Evolutionary conservation across 2,113 vertebrate genomes (phyloP).

Genomic region (Lucifuga dentata): DNA sequence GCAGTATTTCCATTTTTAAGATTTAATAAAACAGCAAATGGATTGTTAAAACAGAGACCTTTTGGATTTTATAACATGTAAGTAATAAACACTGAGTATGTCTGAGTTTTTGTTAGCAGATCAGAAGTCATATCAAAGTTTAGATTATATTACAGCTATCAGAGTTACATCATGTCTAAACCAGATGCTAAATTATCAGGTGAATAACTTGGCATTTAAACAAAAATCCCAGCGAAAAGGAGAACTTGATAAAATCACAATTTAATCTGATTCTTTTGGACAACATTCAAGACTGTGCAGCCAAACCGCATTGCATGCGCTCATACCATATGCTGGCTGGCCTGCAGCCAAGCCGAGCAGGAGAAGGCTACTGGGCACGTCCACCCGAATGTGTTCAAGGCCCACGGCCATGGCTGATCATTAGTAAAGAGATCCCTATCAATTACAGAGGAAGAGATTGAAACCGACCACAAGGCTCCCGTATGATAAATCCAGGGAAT

Average conservation of each 20-base stretch:
- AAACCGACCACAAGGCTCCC: conserved; percentile 42
- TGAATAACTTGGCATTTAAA: conserved; percentile 35
- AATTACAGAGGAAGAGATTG: conserved; percentile 59
- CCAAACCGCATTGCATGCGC: conserved; percentile 44
- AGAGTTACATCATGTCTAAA: conserved; percentile 1
- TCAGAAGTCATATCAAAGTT: too few relatives aligned
- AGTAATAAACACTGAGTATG: too few relatives aligned
- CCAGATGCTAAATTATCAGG: conserved; percentile 45
- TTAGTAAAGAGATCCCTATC: conserved; percentile 73
- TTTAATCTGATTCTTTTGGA: conserved; percentile 67
- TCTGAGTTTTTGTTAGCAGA: too few relatives aligned
- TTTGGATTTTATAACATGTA: too few relatives aligned
- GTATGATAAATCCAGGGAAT: conserved; percentile 33
- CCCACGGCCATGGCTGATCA: conserved; percentile 59
- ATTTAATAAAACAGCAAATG: too few relatives aligned
- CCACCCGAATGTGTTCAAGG: conserved; percentile 52
- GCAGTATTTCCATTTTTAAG: too few relatives aligned
- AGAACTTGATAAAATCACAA: conserved; percentile 55
- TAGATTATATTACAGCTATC: neutral
- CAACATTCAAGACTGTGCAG: conserved; percentile 47
- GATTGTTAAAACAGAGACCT: too few relatives aligned
- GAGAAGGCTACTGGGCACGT: conserved; percentile 47
- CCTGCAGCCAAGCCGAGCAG: conserved; percentile 52
- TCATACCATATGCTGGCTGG: conserved; percentile 65
- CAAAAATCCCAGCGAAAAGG: conserved; percentile 21